A percentile compares a stretch with the other conserved stretches of the same genome.
phyloP scores from a whole-genome alignment of 2,888 invertebrate species.

The Catocala sponsa region DNA sequence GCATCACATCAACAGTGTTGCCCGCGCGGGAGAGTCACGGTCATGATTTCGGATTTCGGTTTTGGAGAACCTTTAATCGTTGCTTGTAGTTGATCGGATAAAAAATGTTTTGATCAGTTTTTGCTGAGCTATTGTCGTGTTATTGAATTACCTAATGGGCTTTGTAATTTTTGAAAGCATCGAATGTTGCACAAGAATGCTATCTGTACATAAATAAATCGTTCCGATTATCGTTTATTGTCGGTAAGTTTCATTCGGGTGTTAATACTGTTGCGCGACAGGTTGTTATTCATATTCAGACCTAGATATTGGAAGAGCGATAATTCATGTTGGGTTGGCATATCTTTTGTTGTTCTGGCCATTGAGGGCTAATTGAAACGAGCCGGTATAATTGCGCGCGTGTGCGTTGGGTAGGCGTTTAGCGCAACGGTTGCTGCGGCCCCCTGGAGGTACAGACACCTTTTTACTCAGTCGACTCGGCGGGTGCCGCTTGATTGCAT shows the following conservation, averaged over 20 bases:
- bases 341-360: constrained; percentile 71
- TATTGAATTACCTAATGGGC: constrained; percentile 62
- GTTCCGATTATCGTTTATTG: constrained; percentile 43
- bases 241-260: constrained; percentile 12
- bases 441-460: constrained; percentile 81
- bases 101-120: constrained; percentile 63
- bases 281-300: constrained; percentile 42
- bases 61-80: constrained; percentile 59
- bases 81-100: constrained; percentile 53
- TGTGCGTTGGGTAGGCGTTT: constrained; percentile 79
- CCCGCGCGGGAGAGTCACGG: constrained; percentile 65
- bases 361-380: constrained; percentile 85
- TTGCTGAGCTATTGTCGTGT: constrained; percentile 57
- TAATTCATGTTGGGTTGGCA: constrained; percentile 63
- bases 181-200: constrained; percentile 47
- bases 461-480: constrained; percentile 82
- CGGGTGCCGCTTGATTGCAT: constrained; percentile 87
- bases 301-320: constrained; percentile 47
- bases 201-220: constrained; percentile 47
- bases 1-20: constrained; percentile 72
- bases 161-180: constrained; percentile 51
- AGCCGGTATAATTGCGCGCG: constrained; percentile 66
- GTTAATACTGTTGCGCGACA: constrained; percentile 34
- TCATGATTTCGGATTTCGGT: constrained; percentile 65
- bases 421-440: constrained; percentile 76